Evolutionary conservation across 2,888 invertebrate species (phyloP), one percentile per base, ranked within the genome.

Genomic region (Oxycera nigricornis): DNA sequence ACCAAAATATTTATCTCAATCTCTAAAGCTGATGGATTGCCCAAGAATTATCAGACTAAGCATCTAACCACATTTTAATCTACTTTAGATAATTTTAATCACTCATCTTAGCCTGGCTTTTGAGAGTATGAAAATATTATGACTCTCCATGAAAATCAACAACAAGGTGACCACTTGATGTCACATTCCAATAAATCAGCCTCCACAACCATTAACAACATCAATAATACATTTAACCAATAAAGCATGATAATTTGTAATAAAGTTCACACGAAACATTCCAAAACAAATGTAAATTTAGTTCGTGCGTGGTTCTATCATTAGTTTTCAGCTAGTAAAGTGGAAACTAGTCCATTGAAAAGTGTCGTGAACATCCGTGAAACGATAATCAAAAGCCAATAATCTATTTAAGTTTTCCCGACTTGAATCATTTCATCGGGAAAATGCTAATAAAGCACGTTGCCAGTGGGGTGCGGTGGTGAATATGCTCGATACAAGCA

Each of bases 121-220:
- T 70, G 14, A 31, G 22, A 31, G n/a, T 20, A 28, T 55, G 31
- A 70, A 70, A 70, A 52, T 70, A 55, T 70, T 70, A 70, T 70
- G 70, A 70, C 70, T 26, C 50, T 11, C 24, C 30, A 20, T 22
- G 31, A 52, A 52, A 55, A 70, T 55, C 20, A 39, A n/a, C 9
- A 2, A 52, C 28, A 24, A 50, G 68, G 20, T 68, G 68, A 17
- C 68, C 20, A 50, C 50, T 52, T 70, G 52, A 20, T 52, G 31
- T 9, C 22, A 20, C n/a, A 24, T 4, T 20, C 26, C 67, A 67
- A n/a, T 67, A 67, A 67, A 67, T 67, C 41, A 67, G 26, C 7
- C 26, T 20, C 22, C 57, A 24, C 1, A 62, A 17, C 22, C 1
- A 9, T 4, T 22, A 30, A 1, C 30, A 26, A 28, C 4, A 26